These are phyloP conservation scores for Rhagophthalmus giganteus DNA, from an alignment of 2,888 invertebrate genomes.

Conservation along the genomic window DNA sequence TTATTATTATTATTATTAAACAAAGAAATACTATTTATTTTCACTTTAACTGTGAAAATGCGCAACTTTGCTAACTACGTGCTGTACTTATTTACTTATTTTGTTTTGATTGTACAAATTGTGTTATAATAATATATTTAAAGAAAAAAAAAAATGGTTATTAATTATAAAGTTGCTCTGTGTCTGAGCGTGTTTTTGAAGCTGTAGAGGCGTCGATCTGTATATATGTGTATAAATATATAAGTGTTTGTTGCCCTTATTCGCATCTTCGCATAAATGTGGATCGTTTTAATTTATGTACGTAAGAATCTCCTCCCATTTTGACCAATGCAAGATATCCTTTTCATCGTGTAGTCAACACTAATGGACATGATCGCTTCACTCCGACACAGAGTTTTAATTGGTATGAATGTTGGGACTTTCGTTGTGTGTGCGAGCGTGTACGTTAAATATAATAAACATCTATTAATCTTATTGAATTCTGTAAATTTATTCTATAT, in stretches of 20 bases:
- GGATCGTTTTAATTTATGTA: slow-evolving; percentile 24
- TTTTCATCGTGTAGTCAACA: slow-evolving; percentile 15
- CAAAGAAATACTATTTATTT: slow-evolving; percentile 10
- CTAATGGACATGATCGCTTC: slow-evolving; percentile 15
- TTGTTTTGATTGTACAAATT: slow-evolving; percentile 69
- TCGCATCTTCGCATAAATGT: slow-evolving; percentile 29
- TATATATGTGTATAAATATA: slow-evolving; percentile 33
- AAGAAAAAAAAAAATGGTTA: too few species aligned
- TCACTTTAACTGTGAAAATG: slow-evolving; percentile 47
- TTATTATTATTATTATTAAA: slow-evolving; percentile 20
- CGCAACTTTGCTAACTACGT: slow-evolving; percentile 70
- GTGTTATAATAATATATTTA: slow-evolving; percentile 58
- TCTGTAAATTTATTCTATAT: slow-evolving; percentile 57
- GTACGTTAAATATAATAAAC: slow-evolving; percentile 39
- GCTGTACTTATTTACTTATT: slow-evolving; percentile 63
- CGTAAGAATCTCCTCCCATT: slow-evolving; percentile 27
- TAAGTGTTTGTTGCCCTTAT: slow-evolving; percentile 30
- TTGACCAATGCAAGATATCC: slow-evolving; percentile 22
- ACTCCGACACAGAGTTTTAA: slow-evolving; percentile 46
- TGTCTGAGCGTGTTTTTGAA: slow-evolving; percentile 30
- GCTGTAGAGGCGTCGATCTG: slow-evolving; percentile 28
- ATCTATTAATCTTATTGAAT: slow-evolving; percentile 55
- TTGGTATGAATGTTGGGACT: slow-evolving; percentile 51
- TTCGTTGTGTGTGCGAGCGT: slow-evolving; percentile 51
- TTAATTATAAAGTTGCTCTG: slow-evolving; percentile 33